phyloP scores from a whole-genome alignment of 2,797 vertebrate genomes.

The Knipowitschia caucasica region DNA sequence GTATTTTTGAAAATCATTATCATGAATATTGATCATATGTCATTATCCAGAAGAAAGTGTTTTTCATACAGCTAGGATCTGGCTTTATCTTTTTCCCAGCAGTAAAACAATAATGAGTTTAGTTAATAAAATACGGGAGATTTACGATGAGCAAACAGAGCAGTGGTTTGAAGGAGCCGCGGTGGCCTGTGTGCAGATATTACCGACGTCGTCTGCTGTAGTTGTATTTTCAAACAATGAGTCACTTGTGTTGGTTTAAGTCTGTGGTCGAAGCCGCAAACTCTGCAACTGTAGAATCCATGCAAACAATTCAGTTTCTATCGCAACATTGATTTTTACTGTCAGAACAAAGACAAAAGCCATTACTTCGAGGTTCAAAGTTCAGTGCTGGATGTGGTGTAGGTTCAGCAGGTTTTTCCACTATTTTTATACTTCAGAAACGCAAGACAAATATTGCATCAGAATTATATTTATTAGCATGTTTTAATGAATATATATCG shows the following conservation, averaged over 20 bases:
- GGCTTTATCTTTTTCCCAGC: background rate
- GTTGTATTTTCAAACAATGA: constrained; percentile 26
- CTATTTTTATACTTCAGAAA: no score
- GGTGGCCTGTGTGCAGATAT: constrained; percentile 5
- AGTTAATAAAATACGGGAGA: constrained; percentile 19
- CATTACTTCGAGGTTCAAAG: constrained; percentile 9
- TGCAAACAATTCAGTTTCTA: constrained; percentile 35
- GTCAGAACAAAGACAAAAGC: constrained; percentile 25
- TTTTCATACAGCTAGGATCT: background rate
- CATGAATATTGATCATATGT: no score
- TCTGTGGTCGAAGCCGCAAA: background rate
- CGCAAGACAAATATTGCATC: no score
- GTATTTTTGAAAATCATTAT: no score
- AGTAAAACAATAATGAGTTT: constrained; percentile 4
- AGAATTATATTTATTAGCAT: no score
- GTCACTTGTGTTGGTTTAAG: constrained; percentile 21
- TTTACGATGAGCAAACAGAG: constrained; percentile 10
- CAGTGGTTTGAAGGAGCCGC: constrained; percentile 14
- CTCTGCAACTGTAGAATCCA: constrained; percentile 22
- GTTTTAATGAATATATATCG: no score
- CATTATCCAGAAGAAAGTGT: no score
- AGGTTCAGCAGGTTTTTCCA: background rate
- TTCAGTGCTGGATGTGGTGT: background rate
- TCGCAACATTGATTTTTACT: constrained; percentile 49
- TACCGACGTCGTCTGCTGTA: constrained; percentile 13